phyloP scores from a whole-genome alignment of 2,113 vertebrate genomes.

The Notarius lentiginosus region DNA sequence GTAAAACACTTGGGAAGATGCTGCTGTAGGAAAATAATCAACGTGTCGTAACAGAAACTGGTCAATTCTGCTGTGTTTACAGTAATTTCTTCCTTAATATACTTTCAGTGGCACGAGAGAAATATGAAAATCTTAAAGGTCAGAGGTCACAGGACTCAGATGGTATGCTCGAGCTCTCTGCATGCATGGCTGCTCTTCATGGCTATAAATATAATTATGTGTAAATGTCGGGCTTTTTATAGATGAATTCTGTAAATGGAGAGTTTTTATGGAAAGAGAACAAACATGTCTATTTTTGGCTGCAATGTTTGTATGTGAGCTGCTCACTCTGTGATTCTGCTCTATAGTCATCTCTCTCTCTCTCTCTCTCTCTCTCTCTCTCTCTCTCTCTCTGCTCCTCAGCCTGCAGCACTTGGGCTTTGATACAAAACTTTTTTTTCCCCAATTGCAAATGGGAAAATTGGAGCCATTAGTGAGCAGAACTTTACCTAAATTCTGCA shows the following conservation, averaged over 20 bases:
- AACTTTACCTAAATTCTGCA: conserved; percentile 23
- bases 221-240: conserved; percentile 34
- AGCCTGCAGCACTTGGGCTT: not conserved
- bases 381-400: not conserved
- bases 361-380: not conserved
- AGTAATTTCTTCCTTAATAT: not conserved
- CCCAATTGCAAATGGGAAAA: not conserved
- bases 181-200: conserved; percentile 33
- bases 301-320: conserved; percentile 51
- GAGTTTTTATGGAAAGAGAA: conserved; percentile 52
- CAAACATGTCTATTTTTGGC: conserved; percentile 54
- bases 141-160: not conserved
- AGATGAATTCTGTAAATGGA: conserved; percentile 41
- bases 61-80: not conserved
- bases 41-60: not conserved
- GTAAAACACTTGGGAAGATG: not conserved
- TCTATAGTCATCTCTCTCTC: conserved; percentile 13
- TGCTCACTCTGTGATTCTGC: conserved; percentile 32
- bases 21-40: not conserved
- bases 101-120: not conserved
- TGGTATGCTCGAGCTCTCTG: conserved; percentile 27
- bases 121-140: not conserved
- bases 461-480: not conserved
- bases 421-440: not conserved
- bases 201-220: not conserved